Conservation (phyloP, 2,888 invertebrate species). For the Leucophora obtusa region DNA sequence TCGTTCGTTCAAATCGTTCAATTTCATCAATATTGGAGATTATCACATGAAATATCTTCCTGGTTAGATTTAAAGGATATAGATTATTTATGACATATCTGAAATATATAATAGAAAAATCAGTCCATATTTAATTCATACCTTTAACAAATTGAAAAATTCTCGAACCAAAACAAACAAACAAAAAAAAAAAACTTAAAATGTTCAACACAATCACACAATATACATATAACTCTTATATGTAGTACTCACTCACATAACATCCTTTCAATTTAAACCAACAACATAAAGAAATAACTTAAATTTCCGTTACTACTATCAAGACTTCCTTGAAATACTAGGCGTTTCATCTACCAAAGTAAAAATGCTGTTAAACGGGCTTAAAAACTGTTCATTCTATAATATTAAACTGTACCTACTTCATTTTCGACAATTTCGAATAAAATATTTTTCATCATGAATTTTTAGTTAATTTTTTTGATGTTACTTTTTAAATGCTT, state of each 20-base stretch:
- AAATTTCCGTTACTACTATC: conserved; percentile 38
- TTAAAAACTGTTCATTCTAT: neutral
- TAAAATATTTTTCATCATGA: neutral
- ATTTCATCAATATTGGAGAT: too few relatives aligned
- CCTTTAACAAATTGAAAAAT: too few relatives aligned
- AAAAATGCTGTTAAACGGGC: neutral
- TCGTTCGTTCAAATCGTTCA: too few relatives aligned
- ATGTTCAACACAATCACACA: neutral
- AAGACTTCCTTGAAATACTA: neutral
- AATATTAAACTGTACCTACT: neutral
- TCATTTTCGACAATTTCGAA: neutral
- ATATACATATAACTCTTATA: neutral
- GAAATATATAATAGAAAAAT: too few relatives aligned
- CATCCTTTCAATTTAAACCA: neutral
- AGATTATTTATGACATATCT: too few relatives aligned
- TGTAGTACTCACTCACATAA: neutral
- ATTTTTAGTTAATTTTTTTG: conserved; percentile 1
- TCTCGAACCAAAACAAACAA: too few relatives aligned
- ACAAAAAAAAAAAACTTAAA: neutral
- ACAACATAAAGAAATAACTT: conserved; percentile 31
- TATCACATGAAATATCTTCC: too few relatives aligned
- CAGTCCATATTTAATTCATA: too few relatives aligned
- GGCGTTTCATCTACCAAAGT: neutral
- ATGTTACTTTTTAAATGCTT: neutral
- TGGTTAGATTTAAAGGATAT: too few relatives aligned